Base-by-base conservation (phyloP, 2,113 vertebrate genomes). In the Pica pica region DNA sequence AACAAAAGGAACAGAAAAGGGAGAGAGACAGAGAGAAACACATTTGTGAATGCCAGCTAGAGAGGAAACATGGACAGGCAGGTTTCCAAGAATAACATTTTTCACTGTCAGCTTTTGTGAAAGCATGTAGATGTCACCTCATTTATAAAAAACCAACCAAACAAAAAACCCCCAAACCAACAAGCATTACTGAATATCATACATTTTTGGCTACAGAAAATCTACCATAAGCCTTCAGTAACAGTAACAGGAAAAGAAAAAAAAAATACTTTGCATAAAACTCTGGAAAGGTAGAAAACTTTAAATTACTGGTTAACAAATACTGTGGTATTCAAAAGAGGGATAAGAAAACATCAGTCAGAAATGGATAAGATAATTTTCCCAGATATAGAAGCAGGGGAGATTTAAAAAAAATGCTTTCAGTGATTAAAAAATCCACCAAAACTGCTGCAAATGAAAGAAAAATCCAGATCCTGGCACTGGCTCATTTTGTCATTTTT, bases 11-110 rank as follows among this genome's bases (percentile, higher is more conserved):
- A 71, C 86, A 89, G 57, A 85, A 94, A 65, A 94, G 37, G 53
- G 75, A 75, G 67, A 93, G 91, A 94, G 78, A 93, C 28, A 93
- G 70, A 96, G 44, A 95, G 49, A 95, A 93, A 94, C 56, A 94
- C 27, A 75, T 84, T 84, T 85, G 41, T 92, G 67, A 95, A 87
- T 93, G 76, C 64, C n/a, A 90, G 64, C 80, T 90, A 67, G 46
- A 94, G 35, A 84, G 86, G 46, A 83, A 95, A 76, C 60, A 74
- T 1, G 5, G 89, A 74, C 30, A 91, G 68, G 83, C 47, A 87
- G 53, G 76, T 83, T 93, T 96, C 79, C 93, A 91, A 92, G 24
- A 74, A 59, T 14, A 91, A 59, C 42, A 69, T 63, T 92, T 90
- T 61, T 92, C 83, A 89, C 30, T 81, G 77, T 85, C 88, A 94